These are phyloP conservation scores for Magallana angulata DNA, from an alignment of 1,140 invertebrate genomes.

Conservation along the genomic window DNA sequence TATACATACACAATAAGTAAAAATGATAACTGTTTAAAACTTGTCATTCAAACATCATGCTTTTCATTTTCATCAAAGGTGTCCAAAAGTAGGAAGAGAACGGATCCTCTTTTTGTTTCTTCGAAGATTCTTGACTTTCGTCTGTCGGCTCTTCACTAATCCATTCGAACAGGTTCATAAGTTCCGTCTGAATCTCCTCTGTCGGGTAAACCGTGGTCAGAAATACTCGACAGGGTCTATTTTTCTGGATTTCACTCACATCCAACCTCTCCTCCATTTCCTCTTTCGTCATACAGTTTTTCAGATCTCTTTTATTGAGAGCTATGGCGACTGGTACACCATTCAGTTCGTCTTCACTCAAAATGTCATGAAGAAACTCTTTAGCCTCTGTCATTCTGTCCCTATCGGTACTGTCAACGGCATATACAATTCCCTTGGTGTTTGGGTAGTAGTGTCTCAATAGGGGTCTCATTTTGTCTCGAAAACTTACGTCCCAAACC, in stretches of 20 bases:
- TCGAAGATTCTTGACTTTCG: background rate
- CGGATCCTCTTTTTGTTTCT: background rate
- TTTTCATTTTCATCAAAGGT: background rate
- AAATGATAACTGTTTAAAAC: no score
- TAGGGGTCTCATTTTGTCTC: slow-evolving; percentile 93
- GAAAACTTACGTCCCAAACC: slow-evolving; percentile 91
- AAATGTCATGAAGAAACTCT: background rate
- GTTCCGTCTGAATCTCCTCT: background rate
- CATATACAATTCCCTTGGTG: slow-evolving; percentile 77
- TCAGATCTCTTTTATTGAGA: slow-evolving; percentile 43
- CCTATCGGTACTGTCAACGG: slow-evolving; percentile 46
- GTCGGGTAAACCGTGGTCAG: background rate
- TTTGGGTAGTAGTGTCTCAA: slow-evolving; percentile 98
- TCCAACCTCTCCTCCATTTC: background rate
- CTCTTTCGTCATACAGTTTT: background rate
- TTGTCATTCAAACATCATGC: background rate
- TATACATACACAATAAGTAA: no score
- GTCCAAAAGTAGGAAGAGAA: background rate
- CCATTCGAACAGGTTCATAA: background rate
- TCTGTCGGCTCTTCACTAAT: background rate
- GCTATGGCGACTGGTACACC: slow-evolving; percentile 3
- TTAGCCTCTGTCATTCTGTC: slow-evolving; percentile 1
- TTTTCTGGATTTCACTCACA: background rate
- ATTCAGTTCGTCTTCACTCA: slow-evolving; percentile 20
- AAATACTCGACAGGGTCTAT: background rate